Conservation (phyloP, 1,140 invertebrate species). For the Zophobas morio region DNA sequence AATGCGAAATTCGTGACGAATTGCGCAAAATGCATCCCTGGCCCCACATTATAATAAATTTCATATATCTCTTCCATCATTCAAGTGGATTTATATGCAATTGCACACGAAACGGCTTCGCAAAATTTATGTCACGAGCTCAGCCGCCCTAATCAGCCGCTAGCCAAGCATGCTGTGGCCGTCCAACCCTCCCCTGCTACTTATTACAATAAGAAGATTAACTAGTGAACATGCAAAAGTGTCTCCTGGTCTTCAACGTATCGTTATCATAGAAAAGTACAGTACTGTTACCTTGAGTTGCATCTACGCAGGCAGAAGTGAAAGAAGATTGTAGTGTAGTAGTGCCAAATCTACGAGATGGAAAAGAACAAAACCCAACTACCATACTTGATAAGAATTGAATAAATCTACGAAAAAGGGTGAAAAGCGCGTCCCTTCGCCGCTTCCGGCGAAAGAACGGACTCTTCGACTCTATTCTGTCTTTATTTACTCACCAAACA, state of each 20-base stretch:
- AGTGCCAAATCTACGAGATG: conserved; percentile 48
- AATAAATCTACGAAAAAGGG: conserved; percentile 25
- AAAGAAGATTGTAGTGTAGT: conserved; percentile 48
- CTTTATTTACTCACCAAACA: conserved; percentile 57
- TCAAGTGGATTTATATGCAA: conserved; percentile 3
- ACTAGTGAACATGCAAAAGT: conserved; percentile 35
- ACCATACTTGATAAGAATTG: conserved; percentile 42
- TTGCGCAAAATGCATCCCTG: background rate
- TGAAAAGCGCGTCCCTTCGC: conserved; percentile 17
- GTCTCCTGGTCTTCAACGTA: conserved; percentile 1
- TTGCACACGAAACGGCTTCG: conserved; percentile 27
- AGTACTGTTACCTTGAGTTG: conserved; percentile 50
- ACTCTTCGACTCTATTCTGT: conserved; percentile 46
- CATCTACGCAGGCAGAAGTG: conserved; percentile 52
- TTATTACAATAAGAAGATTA: conserved; percentile 31
- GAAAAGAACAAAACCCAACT: conserved; percentile 31
- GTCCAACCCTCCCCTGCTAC: background rate
- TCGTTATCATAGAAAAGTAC: conserved; percentile 8
- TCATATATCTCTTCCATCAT: conserved; percentile 24
- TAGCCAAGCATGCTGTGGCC: conserved; percentile 28
- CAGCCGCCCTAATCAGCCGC: conserved; percentile 2
- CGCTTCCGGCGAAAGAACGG: conserved; percentile 45
- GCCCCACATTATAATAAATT: background rate
- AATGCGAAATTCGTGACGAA: background rate
- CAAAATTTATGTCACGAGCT: conserved; percentile 21